These are phyloP conservation scores for Elachura formosa DNA, from an alignment of 2,113 vertebrate species.

Conservation along the genomic window DNA sequence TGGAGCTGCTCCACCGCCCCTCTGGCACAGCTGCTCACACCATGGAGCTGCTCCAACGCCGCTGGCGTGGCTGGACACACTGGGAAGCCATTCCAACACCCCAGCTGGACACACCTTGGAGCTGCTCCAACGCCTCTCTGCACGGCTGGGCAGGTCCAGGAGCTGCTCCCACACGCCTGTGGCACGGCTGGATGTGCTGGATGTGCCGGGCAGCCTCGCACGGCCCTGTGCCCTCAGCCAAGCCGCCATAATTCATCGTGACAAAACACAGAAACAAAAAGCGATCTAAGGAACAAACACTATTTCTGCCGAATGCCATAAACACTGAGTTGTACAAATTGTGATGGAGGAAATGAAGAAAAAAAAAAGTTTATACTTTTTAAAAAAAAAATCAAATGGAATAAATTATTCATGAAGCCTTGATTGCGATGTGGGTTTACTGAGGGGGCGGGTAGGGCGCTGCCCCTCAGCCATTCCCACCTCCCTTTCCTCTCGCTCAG, in stretches of 20 bases:
- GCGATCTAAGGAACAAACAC: slow-evolving; percentile 69
- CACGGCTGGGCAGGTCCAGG: neutral
- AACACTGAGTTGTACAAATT: slow-evolving; percentile 79
- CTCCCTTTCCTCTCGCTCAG: neutral
- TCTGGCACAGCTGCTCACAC: neutral
- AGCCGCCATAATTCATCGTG: slow-evolving; percentile 33
- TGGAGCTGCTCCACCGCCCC: neutral
- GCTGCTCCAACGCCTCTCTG: accelerated
- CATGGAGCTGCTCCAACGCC: neutral
- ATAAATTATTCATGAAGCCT: slow-evolving; percentile 79
- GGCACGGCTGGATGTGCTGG: neutral
- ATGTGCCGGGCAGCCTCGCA: neutral
- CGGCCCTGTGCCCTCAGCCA: slow-evolving; percentile 51
- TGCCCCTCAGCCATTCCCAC: neutral
- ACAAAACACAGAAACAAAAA: neutral
- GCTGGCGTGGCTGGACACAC: neutral
- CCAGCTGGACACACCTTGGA: neutral
- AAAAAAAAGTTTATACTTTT: slow-evolving; percentile 75
- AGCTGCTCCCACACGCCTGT: neutral
- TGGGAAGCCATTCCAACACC: neutral
- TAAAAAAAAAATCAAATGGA: slow-evolving; percentile 71
- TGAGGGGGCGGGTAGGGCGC: neutral
- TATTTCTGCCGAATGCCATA: slow-evolving; percentile 75
- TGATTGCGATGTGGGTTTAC: slow-evolving; percentile 47
- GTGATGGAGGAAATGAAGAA: slow-evolving; percentile 74